Evolutionary conservation across 2,113 vertebrate species (phyloP), one percentile per base, ranked within the genome.

Genomic region (Climacteris rufus): DNA sequence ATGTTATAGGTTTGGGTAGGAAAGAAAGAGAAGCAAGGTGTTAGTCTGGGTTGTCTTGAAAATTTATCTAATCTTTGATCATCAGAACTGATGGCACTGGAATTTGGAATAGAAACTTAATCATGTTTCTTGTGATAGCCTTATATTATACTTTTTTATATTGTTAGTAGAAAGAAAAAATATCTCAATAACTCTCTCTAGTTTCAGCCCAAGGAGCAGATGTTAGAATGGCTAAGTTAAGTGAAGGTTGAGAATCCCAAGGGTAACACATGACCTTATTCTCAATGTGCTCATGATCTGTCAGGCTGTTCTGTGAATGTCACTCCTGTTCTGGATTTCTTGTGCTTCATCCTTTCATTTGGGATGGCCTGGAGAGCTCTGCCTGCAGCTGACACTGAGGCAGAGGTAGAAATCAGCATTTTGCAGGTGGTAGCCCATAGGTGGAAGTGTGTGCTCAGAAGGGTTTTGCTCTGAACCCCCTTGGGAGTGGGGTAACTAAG

Each of bases 11-110:
- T 94, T 71, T 61, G 35, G 7, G 27, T 45, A 54, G 28, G 24
- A 59, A 27, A 37, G 45, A 71, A 59, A 22, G 3, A 81, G 37
- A 59, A n/a, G 16, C 10, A 56, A 61, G 54, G 4, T 0, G 0
- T 37, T 63, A 30, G 31, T 50, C 11, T n/a, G 63, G 10, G 16
- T 81, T 56, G 23, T 49, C 35, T 69, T 50, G 69, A 49, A 54
- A 66, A 52, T 37, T 22, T 27, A 14, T 56, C 54, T 22, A 10
- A 13, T 40, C 83, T 47, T 87, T 87, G 9, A 63, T 64, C 16
- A 54, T 90, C 37, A 27, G 39, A 81, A 75, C 37, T 20, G 11
- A 59, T 44, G 13, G 21, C 60, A 75, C 28, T 75, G 52, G 9
- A 83, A 86, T 68, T 59, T 74, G 17, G 8, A 70, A 57, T 53